Base-by-base conservation (phyloP, 2,888 invertebrate genomes). In the Chironomus riparius region DNA sequence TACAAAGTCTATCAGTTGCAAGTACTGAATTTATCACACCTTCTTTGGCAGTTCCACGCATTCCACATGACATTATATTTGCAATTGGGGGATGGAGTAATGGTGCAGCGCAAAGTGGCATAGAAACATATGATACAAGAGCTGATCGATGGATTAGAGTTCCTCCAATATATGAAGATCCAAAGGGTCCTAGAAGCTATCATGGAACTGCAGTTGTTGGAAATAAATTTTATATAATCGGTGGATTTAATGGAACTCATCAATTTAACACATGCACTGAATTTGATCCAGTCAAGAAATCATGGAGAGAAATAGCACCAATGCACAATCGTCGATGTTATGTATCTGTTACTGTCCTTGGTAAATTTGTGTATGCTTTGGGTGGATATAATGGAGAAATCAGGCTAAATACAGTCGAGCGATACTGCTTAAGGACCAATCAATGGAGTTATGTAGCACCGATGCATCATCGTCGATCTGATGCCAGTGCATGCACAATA, bases 171-270 rank as follows among this genome's bases (percentile, higher is more conserved):
- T 65, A 24, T 21, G 91, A 92, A 68, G 94, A 94, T 83, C 90
- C 92, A 2, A 88, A 88, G 12, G 95, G 94, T 24, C 93, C 95
- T 0, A 87, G 96, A 74, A 96, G 95, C 0, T 97, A 97, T 82
- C 97, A 97, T 81, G 96, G 96, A n/a, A 93, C 94, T 0, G 94
- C 93, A 0, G 93, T 95, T 0, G 87, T 97, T 0, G 93, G 92
- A 0, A 88, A 88, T 79, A 90, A 91, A 80, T 93, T 97, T 78
- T 96, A 92, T 83, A 91, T 95, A 4, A 92, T 97, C 78, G 97
- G 97, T 0, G 97, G 97, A 4, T 97, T 95, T 81, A 94, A 97
- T 81, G 96, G 95, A n/a, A 73, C 3, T 68, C 56, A 56, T 10
- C 93, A 93, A 81, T 94, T 94, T 82, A 94, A 93, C 84, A 92